Evolutionary conservation across 2,113 vertebrate genomes (phyloP), one percentile per base, ranked within the genome.

Genomic region (Acrocephalus kingi): DNA sequence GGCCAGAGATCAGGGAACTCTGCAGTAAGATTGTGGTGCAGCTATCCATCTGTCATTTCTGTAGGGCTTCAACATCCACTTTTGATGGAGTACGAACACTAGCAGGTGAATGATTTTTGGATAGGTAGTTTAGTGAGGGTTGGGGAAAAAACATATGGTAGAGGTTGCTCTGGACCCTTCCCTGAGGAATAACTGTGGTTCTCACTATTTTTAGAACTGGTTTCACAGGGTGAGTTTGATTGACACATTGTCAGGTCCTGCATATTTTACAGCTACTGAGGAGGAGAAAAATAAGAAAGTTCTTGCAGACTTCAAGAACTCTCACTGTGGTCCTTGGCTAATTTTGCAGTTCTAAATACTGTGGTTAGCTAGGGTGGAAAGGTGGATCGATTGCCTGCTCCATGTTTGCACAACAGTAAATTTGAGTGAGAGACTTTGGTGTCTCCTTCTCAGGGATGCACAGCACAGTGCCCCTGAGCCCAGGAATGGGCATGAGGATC

Each of bases 401-500:
- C 15, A 0, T 35, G 33, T 51, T 56, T 68, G 51, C 22, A 27
- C 39, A 84, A 3, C 17, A 64, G 21, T 13, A 22, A 39, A 51
- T 31, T 15, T 59, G 30, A 85, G 21, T 0, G 0, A 46, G 56
- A 19, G 7, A 3, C 27, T 77, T 72, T 2, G 28, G 3, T 66
- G 3, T 33, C 25, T 20, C 8, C 22, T 69, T 56, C n/a, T 28
- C 16, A 48, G 55, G 41, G 4, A 5, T 17, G 4, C 12, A 9
- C 0, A 1, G 9, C 13, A 2, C 4, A 43, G 23, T 22, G 17
- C 4, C 28, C 28, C 54, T 43, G 41, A 77, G 6, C 7, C 20
- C 25, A 11, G 20, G 0, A 0, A 8, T 1, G 1, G 35, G 39
- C 37, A 28, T 4, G 3, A 23, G 30, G 22, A 3, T 17, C 59